Percentiles rank a stretch among this genome's conserved stretches.
Conservation (phyloP, 35 echinoderm and acorn worm species). For the Apostichopus californicus region DNA sequence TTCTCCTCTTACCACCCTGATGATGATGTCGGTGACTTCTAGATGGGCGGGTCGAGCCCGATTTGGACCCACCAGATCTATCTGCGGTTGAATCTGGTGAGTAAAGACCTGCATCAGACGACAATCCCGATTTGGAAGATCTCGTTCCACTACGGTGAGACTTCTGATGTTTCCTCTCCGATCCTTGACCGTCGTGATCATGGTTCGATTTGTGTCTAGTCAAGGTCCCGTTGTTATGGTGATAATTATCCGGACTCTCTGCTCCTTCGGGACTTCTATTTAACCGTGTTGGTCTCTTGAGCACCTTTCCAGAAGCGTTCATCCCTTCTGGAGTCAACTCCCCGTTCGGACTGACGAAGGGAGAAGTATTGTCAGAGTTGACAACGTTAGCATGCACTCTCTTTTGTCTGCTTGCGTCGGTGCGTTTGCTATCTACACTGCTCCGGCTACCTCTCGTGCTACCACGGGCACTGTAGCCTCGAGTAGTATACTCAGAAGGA, state of each 20-base stretch:
- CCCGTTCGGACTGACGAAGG: slow-evolving; percentile 76
- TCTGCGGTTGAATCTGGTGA: slow-evolving; percentile 49
- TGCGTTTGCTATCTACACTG: slow-evolving; percentile 58
- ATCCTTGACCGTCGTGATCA: neutral
- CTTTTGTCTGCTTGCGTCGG: slow-evolving; percentile 10
- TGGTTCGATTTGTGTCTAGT: slow-evolving; percentile 12
- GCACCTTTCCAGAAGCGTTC: neutral
- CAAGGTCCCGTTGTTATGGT: neutral
- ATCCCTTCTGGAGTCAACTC: slow-evolving; percentile 65
- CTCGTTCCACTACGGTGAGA: slow-evolving; percentile 30
- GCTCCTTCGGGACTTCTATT: slow-evolving; percentile 76
- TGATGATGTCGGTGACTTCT: slow-evolving; percentile 42
- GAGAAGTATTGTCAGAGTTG: slow-evolving; percentile 70
- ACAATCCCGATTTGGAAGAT: slow-evolving; percentile 52
- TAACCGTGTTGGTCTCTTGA: slow-evolving; percentile 26
- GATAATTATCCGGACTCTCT: slow-evolving; percentile 41
- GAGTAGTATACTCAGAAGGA: slow-evolving; percentile 66
- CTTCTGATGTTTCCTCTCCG: slow-evolving; percentile 30
- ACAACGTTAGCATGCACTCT: slow-evolving; percentile 58
- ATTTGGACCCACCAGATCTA: slow-evolving; percentile 31
- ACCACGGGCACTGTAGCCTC: slow-evolving; percentile 66
- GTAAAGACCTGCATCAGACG: slow-evolving; percentile 38
- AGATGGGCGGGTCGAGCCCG: slow-evolving; percentile 12
- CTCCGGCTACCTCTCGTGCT: slow-evolving; percentile 67
- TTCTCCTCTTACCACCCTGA: slow-evolving; percentile 22